Conservation (phyloP, 2,888 invertebrate species). For the Apotomis betuletana region DNA sequence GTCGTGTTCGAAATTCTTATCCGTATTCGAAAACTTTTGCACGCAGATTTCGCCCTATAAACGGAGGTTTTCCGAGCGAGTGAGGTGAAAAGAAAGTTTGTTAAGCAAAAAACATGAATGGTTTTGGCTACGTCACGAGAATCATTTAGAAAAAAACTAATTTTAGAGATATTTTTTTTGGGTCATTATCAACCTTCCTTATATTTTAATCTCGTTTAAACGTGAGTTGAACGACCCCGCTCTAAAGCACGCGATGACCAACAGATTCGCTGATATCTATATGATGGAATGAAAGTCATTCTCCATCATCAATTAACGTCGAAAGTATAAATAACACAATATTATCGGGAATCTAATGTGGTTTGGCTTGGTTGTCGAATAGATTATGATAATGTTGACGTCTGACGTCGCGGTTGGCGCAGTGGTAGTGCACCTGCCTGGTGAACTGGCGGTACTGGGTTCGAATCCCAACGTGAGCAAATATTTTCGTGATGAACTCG, state of each 20-base stretch:
- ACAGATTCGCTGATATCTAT: conserved; percentile 26
- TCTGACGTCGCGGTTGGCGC: too few relatives aligned
- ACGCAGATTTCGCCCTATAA: too few relatives aligned
- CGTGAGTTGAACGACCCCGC: conserved; percentile 16
- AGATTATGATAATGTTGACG: conserved; percentile 12
- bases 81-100: too few relatives aligned
- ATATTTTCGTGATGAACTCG: too few relatives aligned
- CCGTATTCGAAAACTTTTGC: too few relatives aligned
- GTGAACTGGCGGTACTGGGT: too few relatives aligned
- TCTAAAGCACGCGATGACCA: conserved; percentile 28
- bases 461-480: too few relatives aligned
- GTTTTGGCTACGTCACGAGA: too few relatives aligned
- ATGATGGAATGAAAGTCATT: conserved; percentile 19
- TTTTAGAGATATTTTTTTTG: background rate
- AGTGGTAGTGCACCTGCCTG: too few relatives aligned
- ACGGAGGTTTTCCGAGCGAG: too few relatives aligned
- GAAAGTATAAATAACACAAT: conserved; percentile 5
- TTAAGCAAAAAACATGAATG: too few relatives aligned
- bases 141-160: background rate
- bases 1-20: too few relatives aligned
- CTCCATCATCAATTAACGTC: conserved; percentile 36
- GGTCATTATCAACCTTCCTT: conserved; percentile 13
- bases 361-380: conserved; percentile 28
- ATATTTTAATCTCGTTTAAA: conserved; percentile 22
- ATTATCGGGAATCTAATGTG: background rate